Base-by-base conservation (phyloP, 2,888 invertebrate genomes). In the Acanthopleura granulata region DNA sequence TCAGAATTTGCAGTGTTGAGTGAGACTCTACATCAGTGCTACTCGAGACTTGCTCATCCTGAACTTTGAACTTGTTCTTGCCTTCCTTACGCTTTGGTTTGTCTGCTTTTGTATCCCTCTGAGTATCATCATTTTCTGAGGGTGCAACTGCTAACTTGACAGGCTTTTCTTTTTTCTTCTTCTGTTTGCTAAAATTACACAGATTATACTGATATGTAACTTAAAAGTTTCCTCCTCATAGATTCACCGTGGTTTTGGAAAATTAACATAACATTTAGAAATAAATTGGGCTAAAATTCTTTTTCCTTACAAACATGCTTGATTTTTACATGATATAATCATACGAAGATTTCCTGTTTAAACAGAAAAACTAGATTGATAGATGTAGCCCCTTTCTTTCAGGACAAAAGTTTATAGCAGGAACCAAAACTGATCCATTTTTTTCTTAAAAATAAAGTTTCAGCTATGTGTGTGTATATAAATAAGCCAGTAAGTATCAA, bases 41-140 rank as follows among this genome's bases (percentile, higher is more conserved):
- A 75, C 86, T 86, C 3, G 83, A 82, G 14, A 86, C 76, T 49
- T 85, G 85, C 72, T 79, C 78, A 77, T 86, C 80, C 74, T 85
- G 85, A 12, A 85, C 74, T 73, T 85, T 82, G 73, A 81, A 83
- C 75, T 85, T 86, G 73, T 86, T 85, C 75, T 85, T 87, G 70
- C 84, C 84, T 72, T 83, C 85, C 74, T 84, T 78, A 72, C 81
- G 83, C 69, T 79, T 80, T 75, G 77, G 76, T 62, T 72, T 76
- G 4, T 66, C 69, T 16, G 49, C 16, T 57, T 22, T 25, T 40
- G 3, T 40, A 25, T 74, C 62, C 0, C 11, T 29, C 6, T 25
- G 12, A 51, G 18, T 74, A 62, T 16, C 16, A 16, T 74, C 51
- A 29, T 73, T 40, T 40, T 73, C 27, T 75, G 49, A 27, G n/a